Conservation (phyloP, 2,797 vertebrate genomes). For the Argentina silus region DNA sequence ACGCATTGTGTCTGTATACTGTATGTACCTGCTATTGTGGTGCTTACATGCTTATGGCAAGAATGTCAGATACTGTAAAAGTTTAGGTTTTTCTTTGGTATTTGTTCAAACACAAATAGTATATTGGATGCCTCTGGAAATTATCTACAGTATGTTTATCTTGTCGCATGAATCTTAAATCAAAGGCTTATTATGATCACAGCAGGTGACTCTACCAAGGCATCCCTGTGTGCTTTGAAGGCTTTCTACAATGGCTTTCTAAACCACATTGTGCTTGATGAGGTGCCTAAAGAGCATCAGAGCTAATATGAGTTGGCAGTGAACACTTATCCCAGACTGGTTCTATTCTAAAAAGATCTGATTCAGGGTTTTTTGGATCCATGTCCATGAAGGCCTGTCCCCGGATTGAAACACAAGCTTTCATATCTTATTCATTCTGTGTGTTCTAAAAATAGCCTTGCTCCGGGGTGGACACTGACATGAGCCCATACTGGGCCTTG, state of each 20-base stretch:
- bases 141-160: neutral
- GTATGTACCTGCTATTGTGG: neutral
- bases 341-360: slow-evolving; percentile 25
- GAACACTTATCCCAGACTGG: slow-evolving; percentile 28
- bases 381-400: slow-evolving; percentile 36
- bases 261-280: slow-evolving; percentile 19
- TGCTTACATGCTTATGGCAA: neutral
- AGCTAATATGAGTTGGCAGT: slow-evolving; percentile 40
- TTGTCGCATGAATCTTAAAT: slow-evolving; percentile 4
- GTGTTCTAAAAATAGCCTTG: slow-evolving; percentile 61
- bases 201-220: slow-evolving; percentile 7
- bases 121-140: neutral
- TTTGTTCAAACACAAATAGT: neutral
- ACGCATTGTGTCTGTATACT: slow-evolving; percentile 32
- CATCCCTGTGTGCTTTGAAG: neutral
- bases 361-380: slow-evolving; percentile 39
- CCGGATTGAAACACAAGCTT: slow-evolving; percentile 38
- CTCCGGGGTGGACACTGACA: slow-evolving; percentile 47
- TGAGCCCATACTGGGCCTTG: slow-evolving; percentile 11
- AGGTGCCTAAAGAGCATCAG: slow-evolving; percentile 11
- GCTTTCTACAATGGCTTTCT: slow-evolving; percentile 6
- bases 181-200: neutral
- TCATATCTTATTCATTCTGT: slow-evolving; percentile 67
- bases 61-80: slow-evolving; percentile 2
- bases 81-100: no score